phyloP scores from a whole-genome alignment of 1,140 invertebrate species.

The Cepaea nemoralis region DNA sequence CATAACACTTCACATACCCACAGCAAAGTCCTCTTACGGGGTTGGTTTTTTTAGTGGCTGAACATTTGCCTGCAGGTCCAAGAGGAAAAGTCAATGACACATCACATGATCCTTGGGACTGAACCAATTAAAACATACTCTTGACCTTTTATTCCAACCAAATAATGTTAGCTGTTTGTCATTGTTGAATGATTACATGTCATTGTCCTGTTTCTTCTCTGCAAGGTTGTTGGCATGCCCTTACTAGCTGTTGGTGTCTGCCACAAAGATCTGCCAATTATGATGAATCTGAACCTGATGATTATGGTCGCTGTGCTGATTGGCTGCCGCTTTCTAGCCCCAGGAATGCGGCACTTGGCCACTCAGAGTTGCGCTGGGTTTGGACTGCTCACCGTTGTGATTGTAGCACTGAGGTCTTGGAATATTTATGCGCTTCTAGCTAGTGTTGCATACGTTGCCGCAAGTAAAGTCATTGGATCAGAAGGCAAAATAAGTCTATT shows the following conservation, averaged over 20 bases:
- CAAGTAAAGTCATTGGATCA: slow-evolving; percentile 47
- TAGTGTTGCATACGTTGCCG: slow-evolving; percentile 47
- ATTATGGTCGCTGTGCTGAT: slow-evolving; percentile 47
- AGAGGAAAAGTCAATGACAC: too few relatives aligned
- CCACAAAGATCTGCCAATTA: slow-evolving; percentile 41
- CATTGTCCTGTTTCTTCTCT: background rate
- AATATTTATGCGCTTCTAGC: slow-evolving; percentile 55
- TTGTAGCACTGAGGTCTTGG: slow-evolving; percentile 45
- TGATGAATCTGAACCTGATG: slow-evolving; percentile 49
- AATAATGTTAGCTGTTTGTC: too few relatives aligned
- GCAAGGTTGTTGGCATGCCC: slow-evolving; percentile 43
- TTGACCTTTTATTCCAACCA: too few relatives aligned
- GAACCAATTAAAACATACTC: too few relatives aligned
- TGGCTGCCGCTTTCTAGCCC: slow-evolving; percentile 43
- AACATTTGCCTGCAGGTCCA: too few relatives aligned
- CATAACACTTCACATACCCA: too few relatives aligned
- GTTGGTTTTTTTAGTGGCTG: too few relatives aligned
- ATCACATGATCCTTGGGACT: too few relatives aligned
- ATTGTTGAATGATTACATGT: too few relatives aligned
- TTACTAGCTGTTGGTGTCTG: slow-evolving; percentile 54
- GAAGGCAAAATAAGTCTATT: slow-evolving; percentile 49
- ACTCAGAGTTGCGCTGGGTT: slow-evolving; percentile 51
- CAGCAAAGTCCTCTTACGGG: too few relatives aligned
- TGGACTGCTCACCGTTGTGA: slow-evolving; percentile 53
- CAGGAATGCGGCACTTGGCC: slow-evolving; percentile 39